phyloP scores from a whole-genome alignment of 2,888 invertebrate species.

The Drosophila anceps region DNA sequence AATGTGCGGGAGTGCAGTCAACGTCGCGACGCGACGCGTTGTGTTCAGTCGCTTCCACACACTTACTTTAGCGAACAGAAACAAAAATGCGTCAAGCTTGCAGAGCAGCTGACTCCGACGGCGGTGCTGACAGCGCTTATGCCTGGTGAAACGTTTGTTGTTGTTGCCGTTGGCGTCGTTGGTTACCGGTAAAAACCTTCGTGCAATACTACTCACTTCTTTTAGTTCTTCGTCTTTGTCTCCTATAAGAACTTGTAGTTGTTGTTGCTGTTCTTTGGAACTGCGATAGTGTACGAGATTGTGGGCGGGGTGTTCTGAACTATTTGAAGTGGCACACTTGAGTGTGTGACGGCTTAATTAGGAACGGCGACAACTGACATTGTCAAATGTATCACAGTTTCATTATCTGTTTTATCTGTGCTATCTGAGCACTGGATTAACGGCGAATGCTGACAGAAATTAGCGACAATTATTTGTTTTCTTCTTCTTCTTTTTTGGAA shows the following conservation, averaged over 20 bases:
- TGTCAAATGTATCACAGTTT: conserved; percentile 67
- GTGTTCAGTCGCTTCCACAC: conserved; percentile 28
- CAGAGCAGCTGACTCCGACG: conserved; percentile 24
- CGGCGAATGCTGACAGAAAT: conserved; percentile 30
- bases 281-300: conserved; percentile 37
- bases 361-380: conserved; percentile 50
- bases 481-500: not conserved
- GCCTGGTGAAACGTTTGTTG: conserved; percentile 17
- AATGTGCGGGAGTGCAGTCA: conserved; percentile 23
- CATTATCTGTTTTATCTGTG: conserved; percentile 67
- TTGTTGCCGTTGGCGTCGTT: conserved; percentile 8
- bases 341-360: conserved; percentile 76
- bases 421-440: conserved; percentile 55
- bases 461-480: conserved; percentile 39
- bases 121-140: conserved; percentile 25
- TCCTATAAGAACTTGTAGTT: conserved; percentile 13
- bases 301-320: conserved; percentile 4
- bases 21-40: conserved; percentile 18
- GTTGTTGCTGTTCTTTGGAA: conserved; percentile 24
- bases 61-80: conserved; percentile 40
- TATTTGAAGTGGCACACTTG: conserved; percentile 68
- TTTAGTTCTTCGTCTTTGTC: conserved; percentile 23
- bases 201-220: conserved; percentile 16
- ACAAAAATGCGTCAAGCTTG: conserved; percentile 22
- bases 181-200: conserved; percentile 42